Evolutionary conservation across 2,888 invertebrate genomes (phyloP), one percentile per base, ranked within the genome.

Genomic region (Sarcophaga rosellei): DNA sequence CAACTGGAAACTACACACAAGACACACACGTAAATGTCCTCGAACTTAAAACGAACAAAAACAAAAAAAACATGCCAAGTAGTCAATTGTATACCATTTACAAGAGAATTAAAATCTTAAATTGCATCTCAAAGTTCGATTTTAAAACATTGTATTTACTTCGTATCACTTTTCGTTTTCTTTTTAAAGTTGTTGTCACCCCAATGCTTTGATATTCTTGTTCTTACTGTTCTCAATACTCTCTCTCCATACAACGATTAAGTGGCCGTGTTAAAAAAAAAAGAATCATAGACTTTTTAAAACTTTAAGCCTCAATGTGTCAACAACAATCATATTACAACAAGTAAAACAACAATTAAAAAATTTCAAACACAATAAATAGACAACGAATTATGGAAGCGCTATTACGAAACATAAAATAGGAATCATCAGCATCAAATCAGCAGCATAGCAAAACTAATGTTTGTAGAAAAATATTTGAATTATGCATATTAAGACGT

Each of bases 201-300:
- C 63, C 63, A 68, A 73, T 85, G 87, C 87, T 85, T 84, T 12
- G 53, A 20, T 35, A 21, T 65, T 77, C 57, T 77, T 72, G 57
- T 68, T 61, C 25, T 21, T 20, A 61, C 12, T 66, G 53, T 70
- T 44, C 23, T 44, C 35, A 45, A 21, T 73, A 15, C 15, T 20
- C 15, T 21, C n/a, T n/a, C n/a, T n/a, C n/a, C n/a, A 21, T 57
- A 88, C 90, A 88, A 89, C 1, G 1, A 25, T 89, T 85, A 80
- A 80, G 87, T 88, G 88, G 88, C 88, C 86, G 90, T 90, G 89
- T 89, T 89, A 89, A 90, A 88, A 91, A 91, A 90, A 89, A 90
- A 88, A 91, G 90, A 90, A 91, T 91, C 92, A 91, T 89, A 90
- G 35, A 35, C n/a, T n/a, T 6, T 90, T 89, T 89, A 89, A 89